These are phyloP conservation scores for Leptosomus discolor DNA, from an alignment of 2,113 vertebrate species.

Conservation along the genomic window DNA sequence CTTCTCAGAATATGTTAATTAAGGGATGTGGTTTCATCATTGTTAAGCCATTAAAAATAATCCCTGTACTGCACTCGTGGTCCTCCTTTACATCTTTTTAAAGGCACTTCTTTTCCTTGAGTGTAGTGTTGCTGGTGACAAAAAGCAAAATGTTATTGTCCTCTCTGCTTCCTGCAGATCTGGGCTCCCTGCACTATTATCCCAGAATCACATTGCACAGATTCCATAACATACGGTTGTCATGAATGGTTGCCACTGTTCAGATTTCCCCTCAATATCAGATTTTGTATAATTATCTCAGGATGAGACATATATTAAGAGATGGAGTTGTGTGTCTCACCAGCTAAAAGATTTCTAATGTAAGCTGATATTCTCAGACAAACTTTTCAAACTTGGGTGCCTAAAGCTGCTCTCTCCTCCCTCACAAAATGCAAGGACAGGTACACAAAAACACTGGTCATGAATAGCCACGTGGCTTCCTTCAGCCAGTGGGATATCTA, in stretches of 20 bases:
- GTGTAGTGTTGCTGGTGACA: neutral
- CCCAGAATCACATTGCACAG: neutral
- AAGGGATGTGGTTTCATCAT: neutral
- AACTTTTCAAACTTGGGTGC: neutral
- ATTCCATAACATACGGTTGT: neutral
- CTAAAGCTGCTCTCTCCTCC: neutral
- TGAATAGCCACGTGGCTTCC: neutral
- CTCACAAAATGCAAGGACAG: neutral
- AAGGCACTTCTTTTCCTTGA: neutral
- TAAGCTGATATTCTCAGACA: neutral
- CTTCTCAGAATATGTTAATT: neutral
- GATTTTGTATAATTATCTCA: neutral
- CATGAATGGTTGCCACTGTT: neutral
- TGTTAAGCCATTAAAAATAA: neutral
- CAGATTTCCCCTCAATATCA: neutral
- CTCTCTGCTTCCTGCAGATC: neutral
- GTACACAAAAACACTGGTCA: fast-evolving
- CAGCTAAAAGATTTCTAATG: neutral
- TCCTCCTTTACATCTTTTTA: neutral
- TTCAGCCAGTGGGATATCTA: neutral
- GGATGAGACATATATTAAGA: no score
- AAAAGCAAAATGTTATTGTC: neutral
- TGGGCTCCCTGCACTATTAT: neutral
- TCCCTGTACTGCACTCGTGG: neutral
- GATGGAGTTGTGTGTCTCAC: neutral